phyloP scores from a whole-genome alignment of 2,113 vertebrate genomes.

The Parus major region DNA sequence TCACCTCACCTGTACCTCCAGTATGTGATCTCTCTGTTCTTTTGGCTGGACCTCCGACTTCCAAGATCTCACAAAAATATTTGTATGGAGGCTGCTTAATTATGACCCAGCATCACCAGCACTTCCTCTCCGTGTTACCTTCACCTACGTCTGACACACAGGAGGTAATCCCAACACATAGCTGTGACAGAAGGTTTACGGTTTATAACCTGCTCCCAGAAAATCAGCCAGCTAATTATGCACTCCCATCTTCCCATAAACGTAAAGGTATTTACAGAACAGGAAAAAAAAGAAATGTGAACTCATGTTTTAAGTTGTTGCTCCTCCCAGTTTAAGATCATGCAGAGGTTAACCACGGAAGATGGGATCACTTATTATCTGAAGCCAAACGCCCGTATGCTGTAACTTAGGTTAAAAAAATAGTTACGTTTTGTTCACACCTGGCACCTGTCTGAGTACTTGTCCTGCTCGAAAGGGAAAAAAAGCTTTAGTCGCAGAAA shows the following conservation, averaged over 20 bases:
- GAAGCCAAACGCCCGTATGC: neutral
- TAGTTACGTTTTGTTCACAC: neutral
- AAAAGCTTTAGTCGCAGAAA: neutral
- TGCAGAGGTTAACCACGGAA: neutral
- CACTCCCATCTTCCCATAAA: neutral
- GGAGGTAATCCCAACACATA: accelerated
- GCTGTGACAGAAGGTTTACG: neutral
- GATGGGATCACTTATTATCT: neutral
- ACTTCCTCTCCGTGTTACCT: neutral
- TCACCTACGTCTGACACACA: neutral
- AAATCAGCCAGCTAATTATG: neutral
- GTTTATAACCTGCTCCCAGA: neutral
- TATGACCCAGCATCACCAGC: neutral
- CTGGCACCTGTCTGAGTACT: neutral
- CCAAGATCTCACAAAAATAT: neutral
- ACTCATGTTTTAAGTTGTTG: neutral
- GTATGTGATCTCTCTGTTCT: accelerated
- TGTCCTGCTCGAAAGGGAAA: neutral
- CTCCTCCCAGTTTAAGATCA: neutral
- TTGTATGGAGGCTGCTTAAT: neutral
- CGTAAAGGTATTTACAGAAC: neutral
- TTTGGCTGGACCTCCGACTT: neutral
- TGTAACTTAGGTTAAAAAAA: neutral
- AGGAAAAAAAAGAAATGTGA: neutral
- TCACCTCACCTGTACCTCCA: neutral